A percentile compares a stretch with the other conserved stretches of the same genome.
Conservation (phyloP, 2,888 invertebrate species). For the Heteromurus nitidus region DNA sequence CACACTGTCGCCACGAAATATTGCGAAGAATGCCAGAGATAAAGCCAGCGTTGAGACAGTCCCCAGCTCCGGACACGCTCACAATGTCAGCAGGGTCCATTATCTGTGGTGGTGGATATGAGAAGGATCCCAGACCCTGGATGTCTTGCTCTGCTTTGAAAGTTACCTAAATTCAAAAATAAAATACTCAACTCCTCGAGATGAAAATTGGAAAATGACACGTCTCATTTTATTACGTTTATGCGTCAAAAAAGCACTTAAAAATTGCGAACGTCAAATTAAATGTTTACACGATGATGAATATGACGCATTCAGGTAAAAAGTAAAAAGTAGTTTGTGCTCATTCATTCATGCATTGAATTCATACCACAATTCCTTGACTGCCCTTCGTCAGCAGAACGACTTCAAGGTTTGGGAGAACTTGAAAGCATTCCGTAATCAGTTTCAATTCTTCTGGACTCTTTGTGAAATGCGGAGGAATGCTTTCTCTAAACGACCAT, state of each 20-base stretch:
- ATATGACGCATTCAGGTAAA: too few species aligned
- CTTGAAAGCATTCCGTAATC: conserved; percentile 56
- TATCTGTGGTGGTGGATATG: conserved; percentile 73
- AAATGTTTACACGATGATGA: too few species aligned
- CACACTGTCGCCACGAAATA: conserved; percentile 79
- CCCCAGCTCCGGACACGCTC: conserved; percentile 90
- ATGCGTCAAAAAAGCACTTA: too few species aligned
- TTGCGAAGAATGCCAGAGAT: conserved; percentile 81
- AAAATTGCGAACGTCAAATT: too few species aligned
- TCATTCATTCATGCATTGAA: too few species aligned
- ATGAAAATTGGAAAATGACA: too few species aligned
- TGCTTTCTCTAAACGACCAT: conserved; percentile 4
- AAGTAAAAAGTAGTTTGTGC: too few species aligned
- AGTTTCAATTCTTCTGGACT: not conserved
- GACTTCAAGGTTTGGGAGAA: conserved; percentile 66
- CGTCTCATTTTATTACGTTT: too few species aligned
- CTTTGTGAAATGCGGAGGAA: not conserved
- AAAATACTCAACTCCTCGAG: too few species aligned
- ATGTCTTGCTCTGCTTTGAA: conserved; percentile 27
- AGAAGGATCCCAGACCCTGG: conserved; percentile 69
- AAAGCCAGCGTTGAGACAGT: conserved; percentile 81
- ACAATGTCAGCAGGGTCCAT: conserved; percentile 76
- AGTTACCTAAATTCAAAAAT: conserved; percentile 24
- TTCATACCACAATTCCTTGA: conserved; percentile 69
- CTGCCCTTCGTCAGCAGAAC: conserved; percentile 71